Base-by-base conservation (phyloP, 2,113 vertebrate genomes). In the Thinocorus orbignyianus region DNA sequence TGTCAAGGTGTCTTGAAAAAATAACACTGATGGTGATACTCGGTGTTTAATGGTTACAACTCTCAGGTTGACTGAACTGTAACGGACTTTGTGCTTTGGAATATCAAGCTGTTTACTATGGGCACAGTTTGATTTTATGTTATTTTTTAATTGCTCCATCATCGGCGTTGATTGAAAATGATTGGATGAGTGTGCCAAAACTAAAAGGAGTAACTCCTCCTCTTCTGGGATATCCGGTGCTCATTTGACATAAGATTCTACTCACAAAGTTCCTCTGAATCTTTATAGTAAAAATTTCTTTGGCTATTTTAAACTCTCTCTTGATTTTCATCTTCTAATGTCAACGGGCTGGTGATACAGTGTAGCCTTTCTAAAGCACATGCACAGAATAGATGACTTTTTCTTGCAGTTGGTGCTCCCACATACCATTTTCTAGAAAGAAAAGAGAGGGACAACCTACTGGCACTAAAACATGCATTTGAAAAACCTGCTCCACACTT, bases 81-180 rank as follows among this genome's bases (percentile, higher is more conserved):
- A 57, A n/a, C 89, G 88, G 91, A 90, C 84, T 95, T 94, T 88
- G 71, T 64, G 42, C 84, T 89, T 72, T 93, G 69, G 61, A 93
- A 70, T 54, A 80, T 86, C 66, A 16, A 81, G 14, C 25, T 92
- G 60, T 94, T 97, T 86, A 44, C 48, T 84, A 28, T 33, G 33
- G 52, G 12, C 60, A 80, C n/a, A n/a, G 66, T 71, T 90, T 52
- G 76, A 95, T 70, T 93, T 74, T 15, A 55, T n/a, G 37, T 33
- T 79, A 44, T 70, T 81, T 78, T 92, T 78, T 81, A 89, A 88
- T 81, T 68, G 64, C 16, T 86, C 7, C 20, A 37, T 76, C 52
- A 70, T 72, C 64, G 62, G 54, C 85, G 41, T 95, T 91, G 92
- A 52, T 41, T 55, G 87, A 11, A 94, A 94, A 89, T 44, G 4